phyloP scores from a whole-genome alignment of 2,888 invertebrate species.

The Scaptomyza parva region DNA sequence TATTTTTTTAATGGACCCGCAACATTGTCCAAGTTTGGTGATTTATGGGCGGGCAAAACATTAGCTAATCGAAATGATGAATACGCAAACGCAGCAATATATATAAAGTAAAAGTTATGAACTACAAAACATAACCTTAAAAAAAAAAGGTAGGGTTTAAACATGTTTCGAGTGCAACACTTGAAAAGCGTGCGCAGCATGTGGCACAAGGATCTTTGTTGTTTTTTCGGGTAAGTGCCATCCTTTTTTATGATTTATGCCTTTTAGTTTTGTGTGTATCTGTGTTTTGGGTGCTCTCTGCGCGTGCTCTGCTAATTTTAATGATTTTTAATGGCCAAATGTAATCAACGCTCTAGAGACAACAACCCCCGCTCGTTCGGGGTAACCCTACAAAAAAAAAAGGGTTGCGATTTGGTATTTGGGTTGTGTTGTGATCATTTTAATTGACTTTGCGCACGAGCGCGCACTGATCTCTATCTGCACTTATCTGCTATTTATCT shows the following conservation, averaged over 20 bases:
- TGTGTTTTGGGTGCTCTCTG: slow-evolving; percentile 42
- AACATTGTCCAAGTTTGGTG: slow-evolving; percentile 55
- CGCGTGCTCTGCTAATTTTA: slow-evolving; percentile 61
- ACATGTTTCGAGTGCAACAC: slow-evolving; percentile 36
- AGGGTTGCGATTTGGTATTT: slow-evolving; percentile 58
- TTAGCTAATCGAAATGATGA: slow-evolving; percentile 71
- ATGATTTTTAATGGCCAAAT: slow-evolving; percentile 76
- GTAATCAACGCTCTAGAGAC: slow-evolving; percentile 69
- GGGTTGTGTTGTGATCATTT: slow-evolving; percentile 77
- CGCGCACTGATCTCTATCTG: slow-evolving; percentile 61
- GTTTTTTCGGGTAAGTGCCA: slow-evolving; percentile 28
- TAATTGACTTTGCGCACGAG: slow-evolving; percentile 80
- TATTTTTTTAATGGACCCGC: slow-evolving; percentile 52
- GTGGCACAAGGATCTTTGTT: slow-evolving; percentile 22
- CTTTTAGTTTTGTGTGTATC: slow-evolving; percentile 37
- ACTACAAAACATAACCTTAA: slow-evolving; percentile 42
- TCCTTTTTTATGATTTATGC: slow-evolving; percentile 65
- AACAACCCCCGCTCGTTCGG: slow-evolving; percentile 45
- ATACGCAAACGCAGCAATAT: background rate
- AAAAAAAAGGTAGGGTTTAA: slow-evolving; percentile 5
- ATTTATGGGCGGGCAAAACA: slow-evolving; percentile 63
- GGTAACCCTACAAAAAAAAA: slow-evolving; percentile 21
- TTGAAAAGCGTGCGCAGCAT: slow-evolving; percentile 54
- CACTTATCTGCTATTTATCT: slow-evolving; percentile 50
- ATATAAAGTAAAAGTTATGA: slow-evolving; percentile 13